A percentile compares a stretch with the other conserved stretches of the same genome.
Conservation (phyloP, 2,113 vertebrate species). For the Ailuropoda melanoleuca region DNA sequence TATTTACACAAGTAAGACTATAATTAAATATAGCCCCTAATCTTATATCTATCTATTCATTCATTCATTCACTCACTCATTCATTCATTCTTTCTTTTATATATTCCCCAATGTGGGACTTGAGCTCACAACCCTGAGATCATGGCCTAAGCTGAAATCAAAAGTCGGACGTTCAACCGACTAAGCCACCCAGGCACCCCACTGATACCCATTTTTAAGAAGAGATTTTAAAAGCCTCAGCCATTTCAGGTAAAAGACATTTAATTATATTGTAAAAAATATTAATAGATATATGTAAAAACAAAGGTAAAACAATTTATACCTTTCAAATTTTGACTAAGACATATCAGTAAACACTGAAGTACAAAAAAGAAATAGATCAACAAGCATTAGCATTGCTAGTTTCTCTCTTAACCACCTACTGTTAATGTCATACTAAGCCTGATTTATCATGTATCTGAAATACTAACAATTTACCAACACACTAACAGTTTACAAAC, state of each 20-base stretch:
- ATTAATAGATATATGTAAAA: neutral
- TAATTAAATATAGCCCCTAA: neutral
- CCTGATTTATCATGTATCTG: neutral
- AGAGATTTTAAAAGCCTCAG: neutral
- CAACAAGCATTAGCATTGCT: neutral
- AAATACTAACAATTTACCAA: neutral
- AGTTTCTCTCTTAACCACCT: neutral
- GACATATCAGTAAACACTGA: neutral
- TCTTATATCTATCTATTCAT: neutral
- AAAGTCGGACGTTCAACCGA: neutral
- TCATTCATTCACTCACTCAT: neutral
- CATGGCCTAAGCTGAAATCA: neutral
- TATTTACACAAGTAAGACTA: neutral
- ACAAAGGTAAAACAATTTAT: neutral
- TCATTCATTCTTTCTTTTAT: neutral
- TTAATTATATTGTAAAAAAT: neutral
- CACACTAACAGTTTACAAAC: neutral
- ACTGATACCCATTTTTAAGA: neutral
- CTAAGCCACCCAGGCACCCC: neutral
- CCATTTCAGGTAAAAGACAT: neutral
- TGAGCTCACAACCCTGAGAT: neutral
- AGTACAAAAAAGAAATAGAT: neutral
- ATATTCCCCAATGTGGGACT: neutral
- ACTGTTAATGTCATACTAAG: neutral
- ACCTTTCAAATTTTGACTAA: neutral